Conservation (phyloP, 2,888 invertebrate genomes). For the Acleris cristana region DNA sequence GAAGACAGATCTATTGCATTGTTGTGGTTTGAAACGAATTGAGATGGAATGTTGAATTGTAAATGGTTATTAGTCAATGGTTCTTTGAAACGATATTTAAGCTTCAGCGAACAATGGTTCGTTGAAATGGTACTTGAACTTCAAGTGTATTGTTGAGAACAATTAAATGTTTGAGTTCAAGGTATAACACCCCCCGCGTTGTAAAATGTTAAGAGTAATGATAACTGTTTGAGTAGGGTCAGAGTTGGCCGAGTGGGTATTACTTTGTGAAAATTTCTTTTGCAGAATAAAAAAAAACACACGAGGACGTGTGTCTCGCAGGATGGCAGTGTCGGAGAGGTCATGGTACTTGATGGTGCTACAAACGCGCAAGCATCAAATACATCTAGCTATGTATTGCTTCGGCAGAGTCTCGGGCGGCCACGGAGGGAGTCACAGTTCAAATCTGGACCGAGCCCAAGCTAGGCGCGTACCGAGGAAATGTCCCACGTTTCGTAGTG, state of each 20-base stretch:
- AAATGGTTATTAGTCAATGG: no score
- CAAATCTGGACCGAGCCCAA: background rate
- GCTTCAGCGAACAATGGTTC: no score
- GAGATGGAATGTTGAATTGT: no score
- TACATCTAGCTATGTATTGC: background rate
- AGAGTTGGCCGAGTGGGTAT: background rate
- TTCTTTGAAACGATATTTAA: no score
- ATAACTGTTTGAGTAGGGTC: background rate
- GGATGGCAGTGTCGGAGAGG: background rate
- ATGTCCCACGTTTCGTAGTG: background rate
- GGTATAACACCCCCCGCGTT: background rate
- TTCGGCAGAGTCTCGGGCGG: background rate
- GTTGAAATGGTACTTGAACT: background rate
- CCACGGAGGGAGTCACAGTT: background rate
- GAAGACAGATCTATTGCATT: no score
- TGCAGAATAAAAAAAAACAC: background rate
- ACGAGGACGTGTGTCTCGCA: background rate
- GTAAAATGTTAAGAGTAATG: background rate
- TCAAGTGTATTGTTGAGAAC: background rate
- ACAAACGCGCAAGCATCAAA: background rate
- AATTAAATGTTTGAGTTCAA: background rate
- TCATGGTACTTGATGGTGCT: background rate
- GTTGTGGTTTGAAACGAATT: no score
- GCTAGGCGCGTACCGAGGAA: background rate
- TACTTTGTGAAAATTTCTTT: background rate